A percentile compares a stretch with the other conserved stretches of the same genome.
Evolutionary conservation across 2,888 invertebrate genomes (phyloP).

Genomic region (Cyaniris semiargus): DNA sequence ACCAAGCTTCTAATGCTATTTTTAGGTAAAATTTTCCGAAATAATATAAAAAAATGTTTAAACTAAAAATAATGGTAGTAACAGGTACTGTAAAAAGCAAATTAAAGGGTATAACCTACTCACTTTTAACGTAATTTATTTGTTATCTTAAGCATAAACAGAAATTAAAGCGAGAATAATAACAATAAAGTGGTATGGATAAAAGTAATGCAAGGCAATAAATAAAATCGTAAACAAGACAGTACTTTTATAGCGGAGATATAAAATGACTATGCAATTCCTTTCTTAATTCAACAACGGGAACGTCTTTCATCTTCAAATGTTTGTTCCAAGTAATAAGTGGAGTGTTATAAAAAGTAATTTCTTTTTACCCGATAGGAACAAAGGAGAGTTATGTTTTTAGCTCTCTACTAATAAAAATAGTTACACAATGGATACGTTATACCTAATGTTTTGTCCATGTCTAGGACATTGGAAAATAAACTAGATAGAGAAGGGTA

Average conservation of each 20-base stretch:
- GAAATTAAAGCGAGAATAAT: constrained; percentile 6
- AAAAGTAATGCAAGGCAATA: constrained; percentile 5
- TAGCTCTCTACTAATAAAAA: background rate
- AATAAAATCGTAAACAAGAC: constrained; percentile 22
- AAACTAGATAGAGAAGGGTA: too few species aligned
- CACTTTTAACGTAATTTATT: background rate
- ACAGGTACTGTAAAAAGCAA: too few species aligned
- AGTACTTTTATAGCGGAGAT: constrained; percentile 19
- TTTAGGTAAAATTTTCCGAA: too few species aligned
- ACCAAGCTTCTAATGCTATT: too few species aligned
- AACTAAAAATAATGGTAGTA: too few species aligned
- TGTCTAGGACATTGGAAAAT: too few species aligned
- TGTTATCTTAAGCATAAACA: background rate
- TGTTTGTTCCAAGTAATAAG: constrained; percentile 16
- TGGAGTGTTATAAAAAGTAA: background rate
- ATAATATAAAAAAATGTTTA: too few species aligned
- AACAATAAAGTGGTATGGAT: background rate
- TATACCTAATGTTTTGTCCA: too few species aligned
- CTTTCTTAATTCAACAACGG: constrained; percentile 4
- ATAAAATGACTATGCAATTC: constrained; percentile 25
- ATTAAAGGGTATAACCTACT: too few species aligned
- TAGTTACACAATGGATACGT: background rate
- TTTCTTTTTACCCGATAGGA: background rate
- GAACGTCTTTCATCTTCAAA: constrained; percentile 19
- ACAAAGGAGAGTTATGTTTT: background rate